These are phyloP conservation scores for Zele albiditarsus DNA, from an alignment of 2,888 invertebrate genomes.

Conservation along the genomic window DNA sequence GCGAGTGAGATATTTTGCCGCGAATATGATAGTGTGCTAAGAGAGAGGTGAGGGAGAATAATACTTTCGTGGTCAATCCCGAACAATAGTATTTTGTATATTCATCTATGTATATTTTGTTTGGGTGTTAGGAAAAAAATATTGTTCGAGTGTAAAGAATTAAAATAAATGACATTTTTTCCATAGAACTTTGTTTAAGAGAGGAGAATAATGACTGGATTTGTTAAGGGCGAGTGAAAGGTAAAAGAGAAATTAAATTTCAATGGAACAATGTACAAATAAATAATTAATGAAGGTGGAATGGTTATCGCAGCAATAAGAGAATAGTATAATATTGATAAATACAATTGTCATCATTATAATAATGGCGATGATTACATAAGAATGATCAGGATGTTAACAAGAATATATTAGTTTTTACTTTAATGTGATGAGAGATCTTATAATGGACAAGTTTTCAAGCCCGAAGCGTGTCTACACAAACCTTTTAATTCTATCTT, in stretches of 20 bases:
- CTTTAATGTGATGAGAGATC: slow-evolving; percentile 39
- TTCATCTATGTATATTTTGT: slow-evolving; percentile 63
- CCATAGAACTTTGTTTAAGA: slow-evolving; percentile 35
- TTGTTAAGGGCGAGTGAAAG: neutral
- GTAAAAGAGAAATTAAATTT: slow-evolving; percentile 38
- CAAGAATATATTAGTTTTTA: slow-evolving; percentile 67
- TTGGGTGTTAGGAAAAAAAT: slow-evolving; percentile 54
- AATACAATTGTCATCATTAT: slow-evolving; percentile 54
- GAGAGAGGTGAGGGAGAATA: slow-evolving; percentile 23
- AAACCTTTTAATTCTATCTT: slow-evolving; percentile 6
- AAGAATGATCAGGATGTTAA: slow-evolving; percentile 57
- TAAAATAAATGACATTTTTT: slow-evolving; percentile 51
- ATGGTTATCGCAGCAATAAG: slow-evolving; percentile 50
- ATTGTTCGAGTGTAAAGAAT: slow-evolving; percentile 52
- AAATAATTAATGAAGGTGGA: slow-evolving; percentile 34
- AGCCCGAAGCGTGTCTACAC: slow-evolving; percentile 10
- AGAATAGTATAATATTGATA: slow-evolving; percentile 56
- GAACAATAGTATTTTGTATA: slow-evolving; percentile 63
- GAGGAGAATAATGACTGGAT: neutral
- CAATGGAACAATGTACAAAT: slow-evolving; percentile 41
- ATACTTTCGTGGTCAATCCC: slow-evolving; percentile 36
- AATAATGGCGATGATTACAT: slow-evolving; percentile 58
- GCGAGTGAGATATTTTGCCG: neutral
- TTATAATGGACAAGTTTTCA: slow-evolving; percentile 17
- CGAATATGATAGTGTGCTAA: neutral